Evolutionary conservation across 2,888 invertebrate genomes (phyloP), one percentile per base, ranked within the genome.

Genomic region (Salticus scenicus): DNA sequence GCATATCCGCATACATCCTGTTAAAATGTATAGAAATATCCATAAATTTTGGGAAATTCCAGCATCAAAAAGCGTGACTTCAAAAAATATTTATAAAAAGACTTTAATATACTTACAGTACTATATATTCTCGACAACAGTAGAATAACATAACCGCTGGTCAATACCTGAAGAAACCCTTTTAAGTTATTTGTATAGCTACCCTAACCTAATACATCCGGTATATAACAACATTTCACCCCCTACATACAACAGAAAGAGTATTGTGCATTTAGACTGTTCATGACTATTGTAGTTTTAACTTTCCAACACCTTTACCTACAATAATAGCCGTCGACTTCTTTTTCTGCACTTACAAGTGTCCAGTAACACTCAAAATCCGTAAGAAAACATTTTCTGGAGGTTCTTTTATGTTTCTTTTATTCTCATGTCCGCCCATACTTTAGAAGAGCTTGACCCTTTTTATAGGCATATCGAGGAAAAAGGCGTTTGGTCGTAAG

Each of bases 371-470:
- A 67, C 83, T 83, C 72, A n/a, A 72, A 83, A 37, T 42, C 17
- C 17, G 47, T 30, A 57, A 69, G 75, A 83, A 83, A 77, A 70
- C 72, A 77, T 67, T 83, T 83, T 28, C 28, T 69, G 79, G 72
- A 66, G 67, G 78, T 69, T 78, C 74, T 64, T 27, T 78, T 79
- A 78, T 78, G 78, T 72, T 67, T 72, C 30, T 71, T 77, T 72
- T 83, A 71, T 67, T 72, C 24, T 37, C 24, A 57, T 83, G 83
- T 72, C 83, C 72, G 64, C 73, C 73, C 66, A 5, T 57, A 24
- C 66, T 79, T 42, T 42, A 57, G 7, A 42, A 51, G 63, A 67
- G 31, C 24, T 27, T 47, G 27, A 27, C 69, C 67, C 70, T 63
- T 77, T 77, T 83, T 83, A 72, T 66, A 71, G 77, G 76, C 12